Conservation (phyloP, 2,797 vertebrate species). For the Trematomus bernacchii region DNA sequence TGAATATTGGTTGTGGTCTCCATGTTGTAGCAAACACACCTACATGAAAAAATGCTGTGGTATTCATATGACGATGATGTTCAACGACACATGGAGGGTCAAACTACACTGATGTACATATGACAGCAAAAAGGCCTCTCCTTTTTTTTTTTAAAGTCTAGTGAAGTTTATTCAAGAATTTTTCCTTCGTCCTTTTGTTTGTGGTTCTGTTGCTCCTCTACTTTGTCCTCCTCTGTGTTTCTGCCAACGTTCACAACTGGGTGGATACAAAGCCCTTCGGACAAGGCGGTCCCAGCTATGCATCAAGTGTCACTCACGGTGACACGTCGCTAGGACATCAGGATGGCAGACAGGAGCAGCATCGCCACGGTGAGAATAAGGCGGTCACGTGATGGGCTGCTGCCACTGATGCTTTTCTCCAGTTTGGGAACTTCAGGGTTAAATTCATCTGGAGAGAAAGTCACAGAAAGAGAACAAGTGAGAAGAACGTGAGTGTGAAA, state of each 20-base stretch:
- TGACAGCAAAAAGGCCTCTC: conserved; percentile 79
- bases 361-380: conserved; percentile 91
- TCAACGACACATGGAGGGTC: conserved; percentile 56
- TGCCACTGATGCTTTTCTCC: conserved; percentile 97
- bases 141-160: conserved; percentile 53
- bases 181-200: conserved; percentile 38
- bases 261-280: conserved; percentile 73
- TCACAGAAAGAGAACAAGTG: conserved; percentile 33
- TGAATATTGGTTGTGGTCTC: conserved; percentile 33
- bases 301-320: conserved; percentile 16
- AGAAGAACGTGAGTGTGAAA: conserved; percentile 8
- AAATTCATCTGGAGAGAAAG: conserved; percentile 88
- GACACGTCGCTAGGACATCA: conserved; percentile 90
- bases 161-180: conserved; percentile 41
- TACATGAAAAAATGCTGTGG: conserved; percentile 57
- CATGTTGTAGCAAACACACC: conserved; percentile 45
- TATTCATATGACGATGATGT: conserved; percentile 42
- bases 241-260: conserved; percentile 36
- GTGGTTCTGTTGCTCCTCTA: conserved; percentile 41
- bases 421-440: conserved; percentile 95
- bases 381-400: conserved; percentile 94
- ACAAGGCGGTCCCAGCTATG: conserved; percentile 63
- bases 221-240: conserved; percentile 25
- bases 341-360: conserved; percentile 87
- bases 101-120: conserved; percentile 57